These are phyloP conservation scores for Globicephala melas DNA, from an alignment of 2,113 vertebrate genomes.

Conservation along the genomic window DNA sequence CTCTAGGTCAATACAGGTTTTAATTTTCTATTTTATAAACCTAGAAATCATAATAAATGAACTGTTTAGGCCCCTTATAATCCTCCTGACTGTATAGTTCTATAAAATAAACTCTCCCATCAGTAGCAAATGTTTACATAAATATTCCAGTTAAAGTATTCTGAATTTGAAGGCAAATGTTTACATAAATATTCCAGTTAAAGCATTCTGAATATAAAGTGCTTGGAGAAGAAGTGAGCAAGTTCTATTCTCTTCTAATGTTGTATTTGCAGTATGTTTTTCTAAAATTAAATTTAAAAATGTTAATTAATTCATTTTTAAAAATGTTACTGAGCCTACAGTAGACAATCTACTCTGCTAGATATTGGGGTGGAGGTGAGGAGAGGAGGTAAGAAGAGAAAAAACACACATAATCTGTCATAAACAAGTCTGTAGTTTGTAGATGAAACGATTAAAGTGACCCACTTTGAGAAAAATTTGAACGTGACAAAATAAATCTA, in stretches of 20 bases:
- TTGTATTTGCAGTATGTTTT: neutral
- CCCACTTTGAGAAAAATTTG: neutral
- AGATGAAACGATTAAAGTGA: neutral
- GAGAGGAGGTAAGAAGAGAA: neutral
- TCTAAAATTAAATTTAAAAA: neutral
- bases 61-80: neutral
- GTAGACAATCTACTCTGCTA: neutral
- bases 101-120: neutral
- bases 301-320: neutral
- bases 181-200: neutral
- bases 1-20: neutral
- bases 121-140: neutral
- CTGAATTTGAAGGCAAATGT: neutral
- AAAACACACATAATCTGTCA: neutral
- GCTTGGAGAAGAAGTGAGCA: neutral
- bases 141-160: neutral
- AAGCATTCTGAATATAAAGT: constrained; percentile 8
- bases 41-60: constrained; percentile 29
- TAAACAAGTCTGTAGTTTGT: neutral
- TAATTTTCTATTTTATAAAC: constrained; percentile 17
- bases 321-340: neutral
- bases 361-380: neutral
- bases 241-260: neutral
- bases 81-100: neutral
- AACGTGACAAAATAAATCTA: neutral